phyloP scores from a whole-genome alignment of 2,888 invertebrate species.

The Ichneumon xanthorius region DNA sequence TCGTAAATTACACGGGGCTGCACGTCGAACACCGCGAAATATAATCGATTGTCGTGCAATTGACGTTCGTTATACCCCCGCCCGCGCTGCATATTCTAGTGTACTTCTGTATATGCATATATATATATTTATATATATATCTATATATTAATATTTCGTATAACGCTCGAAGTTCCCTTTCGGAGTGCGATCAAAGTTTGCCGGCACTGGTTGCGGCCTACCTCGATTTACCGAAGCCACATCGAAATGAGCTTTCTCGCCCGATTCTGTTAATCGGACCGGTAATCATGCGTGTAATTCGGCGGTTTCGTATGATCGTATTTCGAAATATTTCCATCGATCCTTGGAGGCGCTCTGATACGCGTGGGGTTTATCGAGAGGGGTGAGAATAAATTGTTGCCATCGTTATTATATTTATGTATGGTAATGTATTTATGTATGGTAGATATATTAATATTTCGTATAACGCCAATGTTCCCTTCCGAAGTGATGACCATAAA shows the following conservation, averaged over 20 bases:
- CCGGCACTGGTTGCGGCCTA: slow-evolving; percentile 44
- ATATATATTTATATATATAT: neutral
- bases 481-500: too few species aligned
- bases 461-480: slow-evolving; percentile 39
- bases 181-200: slow-evolving; percentile 51
- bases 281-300: neutral
- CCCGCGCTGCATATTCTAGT: slow-evolving; percentile 35
- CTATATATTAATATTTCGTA: slow-evolving; percentile 46
- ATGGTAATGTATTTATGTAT: slow-evolving; percentile 26
- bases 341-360: neutral
- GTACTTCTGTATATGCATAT: neutral
- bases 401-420: neutral
- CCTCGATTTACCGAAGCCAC: slow-evolving; percentile 44
- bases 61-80: slow-evolving; percentile 68
- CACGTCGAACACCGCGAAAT: slow-evolving; percentile 73
- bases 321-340: neutral
- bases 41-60: slow-evolving; percentile 71
- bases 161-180: slow-evolving; percentile 36
- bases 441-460: slow-evolving; percentile 36
- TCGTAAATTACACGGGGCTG: slow-evolving; percentile 77
- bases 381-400: neutral
- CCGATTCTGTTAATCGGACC: slow-evolving; percentile 28
- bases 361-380: neutral
- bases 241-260: slow-evolving; percentile 18
- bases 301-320: neutral